Evolutionary conservation across 2,888 invertebrate genomes (phyloP), one percentile per base, ranked within the genome.

Genomic region (Heliconius sara): DNA sequence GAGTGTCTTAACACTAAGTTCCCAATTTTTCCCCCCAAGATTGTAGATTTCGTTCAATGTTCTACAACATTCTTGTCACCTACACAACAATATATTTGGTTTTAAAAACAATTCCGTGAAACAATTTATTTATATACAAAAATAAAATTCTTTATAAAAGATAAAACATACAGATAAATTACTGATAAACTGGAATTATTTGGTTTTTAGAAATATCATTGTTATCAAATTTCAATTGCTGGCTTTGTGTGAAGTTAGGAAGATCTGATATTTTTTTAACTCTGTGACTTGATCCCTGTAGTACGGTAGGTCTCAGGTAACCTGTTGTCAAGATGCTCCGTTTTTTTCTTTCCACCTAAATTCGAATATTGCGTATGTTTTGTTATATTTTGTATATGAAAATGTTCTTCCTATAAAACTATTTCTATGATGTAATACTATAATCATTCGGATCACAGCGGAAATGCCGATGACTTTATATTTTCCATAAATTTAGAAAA

Each of bases 351-450:
- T 25, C 25, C 63, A 5, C 10, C 25, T 25, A 3, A 25, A 12
- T 25, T 63, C 25, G 0, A 19, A 52, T 16, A 52, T 19, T 52
- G 19, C 19, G 19, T 19, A 22, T 19, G 7, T 7, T 22, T 52
- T 52, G 52, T 52, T 63, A 63, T 63, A 63, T n/a, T 63, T 63
- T 25, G 22, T 25, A 63, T n/a, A 63, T 63, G 60, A 52, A 52
- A 52, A 52, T 22, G 52, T 52, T 52, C 52, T 52, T 52, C 52
- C 52, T 52, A 22, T 52, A 43, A 75, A 65, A 57, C 66, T 67
- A n/a, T 30, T 79, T 73, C 65, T 74, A 68, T 82, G 82, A 81
- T 82, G 81, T 81, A 82, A 82, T 72, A 77, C 9, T 27, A 22
- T 76, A 79, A 79, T 80, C 73, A 78, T 77, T 77, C 72, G 65